phyloP scores from a whole-genome alignment of 2,888 invertebrate species.

The Melieria omissa region DNA sequence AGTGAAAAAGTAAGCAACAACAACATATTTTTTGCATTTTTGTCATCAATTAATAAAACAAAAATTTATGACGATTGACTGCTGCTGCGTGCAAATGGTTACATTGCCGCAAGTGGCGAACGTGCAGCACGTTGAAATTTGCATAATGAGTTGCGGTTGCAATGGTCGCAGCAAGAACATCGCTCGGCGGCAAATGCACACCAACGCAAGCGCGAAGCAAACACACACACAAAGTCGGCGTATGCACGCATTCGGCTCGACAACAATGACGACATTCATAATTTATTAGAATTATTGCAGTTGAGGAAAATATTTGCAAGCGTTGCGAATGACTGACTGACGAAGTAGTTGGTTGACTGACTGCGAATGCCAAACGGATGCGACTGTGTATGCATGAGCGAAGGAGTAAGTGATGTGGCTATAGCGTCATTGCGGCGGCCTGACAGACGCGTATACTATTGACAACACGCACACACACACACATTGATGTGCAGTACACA shows the following conservation, averaged over 20 bases:
- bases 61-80: too few species aligned
- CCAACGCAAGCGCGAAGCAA: neutral
- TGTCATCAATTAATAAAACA: too few species aligned
- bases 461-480: neutral
- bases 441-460: neutral
- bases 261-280: neutral
- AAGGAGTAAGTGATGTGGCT: neutral
- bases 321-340: too few species aligned
- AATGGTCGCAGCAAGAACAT: neutral
- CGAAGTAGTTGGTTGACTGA: neutral
- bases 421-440: neutral
- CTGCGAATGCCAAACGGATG: neutral
- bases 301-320: constrained; percentile 1
- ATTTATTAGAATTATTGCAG: constrained; percentile 12
- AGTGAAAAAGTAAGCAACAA: too few species aligned
- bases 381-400: neutral
- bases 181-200: neutral
- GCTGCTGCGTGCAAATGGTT: too few species aligned
- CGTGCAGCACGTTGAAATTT: neutral
- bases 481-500: neutral
- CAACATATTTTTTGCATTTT: too few species aligned
- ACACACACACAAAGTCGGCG: too few species aligned
- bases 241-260: too few species aligned
- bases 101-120: neutral
- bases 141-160: constrained; percentile 7